Conservation (phyloP, 2,888 invertebrate genomes). For the Linnaemya vulpina region DNA sequence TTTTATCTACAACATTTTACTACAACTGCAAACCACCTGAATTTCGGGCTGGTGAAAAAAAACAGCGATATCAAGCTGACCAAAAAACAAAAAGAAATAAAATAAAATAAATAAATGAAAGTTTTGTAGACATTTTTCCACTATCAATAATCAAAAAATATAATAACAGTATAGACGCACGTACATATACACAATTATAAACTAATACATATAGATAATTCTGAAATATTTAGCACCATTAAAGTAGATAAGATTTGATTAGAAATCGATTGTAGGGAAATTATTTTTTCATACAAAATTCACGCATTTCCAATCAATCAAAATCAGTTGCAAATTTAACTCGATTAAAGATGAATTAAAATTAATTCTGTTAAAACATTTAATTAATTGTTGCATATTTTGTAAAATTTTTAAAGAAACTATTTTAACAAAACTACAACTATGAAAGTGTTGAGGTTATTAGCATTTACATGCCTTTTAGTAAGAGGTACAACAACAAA, state of each 20-base stretch:
- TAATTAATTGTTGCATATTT: background rate
- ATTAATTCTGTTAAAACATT: background rate
- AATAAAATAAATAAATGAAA: background rate
- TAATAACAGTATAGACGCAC: background rate
- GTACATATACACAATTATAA: background rate
- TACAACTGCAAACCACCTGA: slow-evolving; percentile 27
- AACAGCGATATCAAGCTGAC: slow-evolving; percentile 18
- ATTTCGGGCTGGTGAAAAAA: background rate
- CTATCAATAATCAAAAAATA: slow-evolving; percentile 16
- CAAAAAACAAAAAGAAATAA: background rate
- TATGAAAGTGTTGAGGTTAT: slow-evolving; percentile 51
- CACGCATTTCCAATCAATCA: slow-evolving; percentile 1
- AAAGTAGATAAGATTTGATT: slow-evolving; percentile 61
- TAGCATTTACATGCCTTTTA: slow-evolving; percentile 22
- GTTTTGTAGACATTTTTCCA: background rate
- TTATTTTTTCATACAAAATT: slow-evolving; percentile 28
- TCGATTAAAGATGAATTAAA: slow-evolving; percentile 19
- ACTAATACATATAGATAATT: slow-evolving; percentile 14
- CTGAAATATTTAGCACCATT: background rate
- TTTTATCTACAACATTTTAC: slow-evolving; percentile 2
- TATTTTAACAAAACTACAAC: background rate
- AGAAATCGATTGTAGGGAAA: slow-evolving; percentile 29
- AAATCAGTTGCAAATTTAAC: slow-evolving; percentile 48
- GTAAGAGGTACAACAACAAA: slow-evolving; percentile 63
- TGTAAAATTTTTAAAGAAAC: background rate